Evolutionary conservation across 2,113 vertebrate species (phyloP).

Genomic region (Engraulis encrasicolus): DNA sequence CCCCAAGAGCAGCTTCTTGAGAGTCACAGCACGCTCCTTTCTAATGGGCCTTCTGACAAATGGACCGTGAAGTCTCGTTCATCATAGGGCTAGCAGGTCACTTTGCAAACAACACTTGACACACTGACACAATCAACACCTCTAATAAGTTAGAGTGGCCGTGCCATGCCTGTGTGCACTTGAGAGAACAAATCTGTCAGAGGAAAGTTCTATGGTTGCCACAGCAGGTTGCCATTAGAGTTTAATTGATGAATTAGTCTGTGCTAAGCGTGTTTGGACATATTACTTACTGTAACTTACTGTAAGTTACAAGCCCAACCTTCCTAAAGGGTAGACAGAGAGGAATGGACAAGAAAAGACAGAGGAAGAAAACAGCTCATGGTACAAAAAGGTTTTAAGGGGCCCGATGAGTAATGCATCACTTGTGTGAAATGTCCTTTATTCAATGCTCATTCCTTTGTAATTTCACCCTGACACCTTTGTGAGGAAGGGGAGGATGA

Average conservation of each 20-base stretch:
- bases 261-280: neutral
- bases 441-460: neutral
- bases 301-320: too few species aligned
- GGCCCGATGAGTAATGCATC: neutral
- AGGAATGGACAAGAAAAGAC: neutral
- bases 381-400: neutral
- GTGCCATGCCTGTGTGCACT: neutral
- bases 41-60: neutral
- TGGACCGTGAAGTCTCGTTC: neutral
- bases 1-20: neutral
- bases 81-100: neutral
- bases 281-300: too few species aligned
- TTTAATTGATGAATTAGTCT: neutral
- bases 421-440: neutral
- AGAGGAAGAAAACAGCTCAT: neutral
- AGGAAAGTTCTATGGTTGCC: neutral
- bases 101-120: neutral
- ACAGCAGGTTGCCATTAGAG: neutral
- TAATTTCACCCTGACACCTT: neutral
- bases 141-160: neutral
- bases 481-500: neutral
- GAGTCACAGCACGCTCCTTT: neutral
- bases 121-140: neutral
- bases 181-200: neutral
- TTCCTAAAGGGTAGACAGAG: too few species aligned